Conservation (phyloP, 2,113 vertebrate species). For the Sminthopsis crassicaudata region DNA sequence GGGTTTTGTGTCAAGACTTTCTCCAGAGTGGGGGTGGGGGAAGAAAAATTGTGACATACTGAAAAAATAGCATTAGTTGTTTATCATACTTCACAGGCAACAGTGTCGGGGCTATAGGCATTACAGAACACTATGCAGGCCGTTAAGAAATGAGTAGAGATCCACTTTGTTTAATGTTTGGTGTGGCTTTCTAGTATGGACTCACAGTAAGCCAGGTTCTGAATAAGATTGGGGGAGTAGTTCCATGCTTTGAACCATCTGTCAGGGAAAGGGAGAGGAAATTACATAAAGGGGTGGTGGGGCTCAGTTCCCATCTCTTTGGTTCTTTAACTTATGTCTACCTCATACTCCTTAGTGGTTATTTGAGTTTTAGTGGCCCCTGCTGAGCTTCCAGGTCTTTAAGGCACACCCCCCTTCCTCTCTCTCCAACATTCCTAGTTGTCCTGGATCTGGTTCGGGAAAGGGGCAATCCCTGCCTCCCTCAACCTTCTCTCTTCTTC, state of each 20-base stretch:
- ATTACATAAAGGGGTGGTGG: neutral
- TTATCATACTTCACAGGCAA: neutral
- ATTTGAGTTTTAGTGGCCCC: neutral
- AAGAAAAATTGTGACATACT: neutral
- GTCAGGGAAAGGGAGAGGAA: neutral
- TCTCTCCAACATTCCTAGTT: neutral
- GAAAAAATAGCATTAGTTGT: neutral
- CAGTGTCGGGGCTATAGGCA: neutral
- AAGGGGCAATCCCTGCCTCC: neutral
- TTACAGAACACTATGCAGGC: neutral
- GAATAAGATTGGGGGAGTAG: neutral
- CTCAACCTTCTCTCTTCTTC: constrained; percentile 5
- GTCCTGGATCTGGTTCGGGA: constrained; percentile 44
- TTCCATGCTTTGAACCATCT: neutral
- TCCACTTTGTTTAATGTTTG: neutral
- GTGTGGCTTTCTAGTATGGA: neutral
- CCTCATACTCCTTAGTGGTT: neutral
- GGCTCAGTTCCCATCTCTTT: neutral
- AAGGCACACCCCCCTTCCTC: neutral
- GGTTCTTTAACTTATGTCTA: neutral
- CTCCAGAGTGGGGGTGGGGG: neutral
- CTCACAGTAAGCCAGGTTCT: neutral
- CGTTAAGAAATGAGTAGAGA: neutral
- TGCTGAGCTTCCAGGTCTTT: constrained; percentile 5
- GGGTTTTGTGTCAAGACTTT: neutral